Evolutionary conservation across 1,140 invertebrate genomes (phyloP).

Genomic region (Bactericera cockerelli): DNA sequence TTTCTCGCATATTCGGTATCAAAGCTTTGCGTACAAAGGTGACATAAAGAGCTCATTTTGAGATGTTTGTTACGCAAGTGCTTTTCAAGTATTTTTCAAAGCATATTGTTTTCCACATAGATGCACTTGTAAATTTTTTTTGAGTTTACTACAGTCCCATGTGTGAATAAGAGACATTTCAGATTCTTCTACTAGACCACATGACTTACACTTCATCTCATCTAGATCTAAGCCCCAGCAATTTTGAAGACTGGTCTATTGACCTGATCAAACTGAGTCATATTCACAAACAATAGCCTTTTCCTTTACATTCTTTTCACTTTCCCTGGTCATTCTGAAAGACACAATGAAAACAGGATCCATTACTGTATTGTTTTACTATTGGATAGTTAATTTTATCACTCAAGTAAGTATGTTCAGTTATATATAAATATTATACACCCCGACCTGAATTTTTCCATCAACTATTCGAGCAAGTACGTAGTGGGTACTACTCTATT

Average conservation of each 20-base stretch:
- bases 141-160: background rate
- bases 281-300: background rate
- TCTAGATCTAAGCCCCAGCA: background rate
- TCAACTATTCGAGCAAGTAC: no score
- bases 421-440: no score
- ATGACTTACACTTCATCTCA: background rate
- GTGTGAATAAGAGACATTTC: background rate
- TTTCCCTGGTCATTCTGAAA: constrained; percentile 2
- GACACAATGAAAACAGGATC: constrained; percentile 7
- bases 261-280: background rate
- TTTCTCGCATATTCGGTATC: background rate
- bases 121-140: constrained; percentile 29
- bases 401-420: no score
- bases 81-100: constrained; percentile 40
- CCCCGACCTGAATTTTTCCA: no score
- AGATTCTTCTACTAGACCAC: background rate
- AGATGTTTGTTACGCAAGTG: constrained; percentile 28
- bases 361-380: no score
- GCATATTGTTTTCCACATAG: constrained; percentile 41
- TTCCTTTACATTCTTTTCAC: background rate
- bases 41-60: background rate
- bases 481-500: no score
- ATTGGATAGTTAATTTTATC: no score
- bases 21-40: background rate
- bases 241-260: background rate